Base-by-base conservation (phyloP, 2,888 invertebrate genomes). In the Ectemnius cavifrons region DNA sequence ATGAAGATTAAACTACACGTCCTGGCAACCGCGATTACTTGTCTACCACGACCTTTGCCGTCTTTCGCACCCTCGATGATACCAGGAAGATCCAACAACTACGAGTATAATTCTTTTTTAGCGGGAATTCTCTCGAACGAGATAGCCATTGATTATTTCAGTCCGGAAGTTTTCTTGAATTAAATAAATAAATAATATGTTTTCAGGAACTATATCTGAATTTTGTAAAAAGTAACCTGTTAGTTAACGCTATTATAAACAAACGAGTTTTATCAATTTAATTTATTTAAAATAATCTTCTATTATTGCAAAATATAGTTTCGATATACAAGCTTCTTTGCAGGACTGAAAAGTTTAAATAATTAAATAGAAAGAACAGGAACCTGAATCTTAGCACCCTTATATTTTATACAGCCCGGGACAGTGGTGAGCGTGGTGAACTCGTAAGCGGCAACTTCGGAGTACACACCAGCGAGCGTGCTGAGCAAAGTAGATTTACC, bases 31-130 rank as follows among this genome's bases (percentile, higher is more conserved):
- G 99, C 99, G 86, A 99, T 99, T 3, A 99, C 99, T 92, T 99
- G 99, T 77, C 99, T 94, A 93, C 99, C 99, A 91, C 99, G 93
- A 93, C 99, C 99, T 91, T 99, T 99, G 78, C 99, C 99, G 90
- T 99, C 99, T 90, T 99, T 99, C 0, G 99, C 99, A 78, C 99
- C 99, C 92, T 99, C 99, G 85, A 99, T 99, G 91, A 99, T 99
- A 92, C 99, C 99, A 76, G 99, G 99, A 86, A 99, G 94, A 94
- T 99, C 99, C 11, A 99, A 93, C 71, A 99, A 92, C 96, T 99
- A 91, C 77, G 77, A 60, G 2, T 14, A 52, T 14, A 16, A 37
- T 37, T 37, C 37, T 11, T 37, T 37, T 37, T 37, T 23, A 23
- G 23, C 23, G 2, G 23, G 2, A 23, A 3, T 23, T 23, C 23